Evolutionary conservation across 2,113 vertebrate genomes (phyloP), one percentile per base, ranked within the genome.

Genomic region (Brachypteracias leptosomus): DNA sequence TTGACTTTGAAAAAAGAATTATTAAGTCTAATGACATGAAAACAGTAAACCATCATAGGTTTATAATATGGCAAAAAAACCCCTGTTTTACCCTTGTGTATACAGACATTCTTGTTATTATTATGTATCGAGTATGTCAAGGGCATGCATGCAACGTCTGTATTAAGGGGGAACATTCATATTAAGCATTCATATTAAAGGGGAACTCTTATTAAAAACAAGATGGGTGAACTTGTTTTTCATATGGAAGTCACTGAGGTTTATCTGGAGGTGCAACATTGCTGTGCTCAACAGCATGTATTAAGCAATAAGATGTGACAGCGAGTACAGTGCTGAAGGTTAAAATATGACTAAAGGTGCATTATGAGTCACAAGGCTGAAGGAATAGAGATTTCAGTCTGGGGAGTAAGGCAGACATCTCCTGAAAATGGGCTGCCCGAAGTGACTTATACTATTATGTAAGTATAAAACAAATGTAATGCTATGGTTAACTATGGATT

Each of bases 321-420:
- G 76, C 58, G 35, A 75, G 61, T 81, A 72, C 65, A 83, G 47
- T 73, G 86, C 47, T 91, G 93, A 96, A 95, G 91, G 95, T 95
- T 92, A 96, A 96, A 94, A 84, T 78, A 96, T 91, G 80, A 95
- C 84, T 96, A 88, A 95, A 95, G 75, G 93, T 95, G 84, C 61
- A 86, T 86, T 94, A 88, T 84, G 92, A 97, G 78, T 91, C 96
- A 96, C 81, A 85, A 96, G 93, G 92, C 87, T 97, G 84, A 92
- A 40, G 49, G 49, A 96, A 91, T 38, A 94, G 86, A 96, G 78
- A 96, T 83, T 93, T 94, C 72, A 85, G 59, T n/a, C 51, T 40
- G 38, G 49, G 78, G n/a, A 96, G 49, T 57, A 85, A 94, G 63
- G 78, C 77, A 96, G 71, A 75, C 82, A 68, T 73, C 91, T 93